Evolutionary conservation across 2,888 invertebrate species (phyloP).

Genomic region (Volucella inanis): DNA sequence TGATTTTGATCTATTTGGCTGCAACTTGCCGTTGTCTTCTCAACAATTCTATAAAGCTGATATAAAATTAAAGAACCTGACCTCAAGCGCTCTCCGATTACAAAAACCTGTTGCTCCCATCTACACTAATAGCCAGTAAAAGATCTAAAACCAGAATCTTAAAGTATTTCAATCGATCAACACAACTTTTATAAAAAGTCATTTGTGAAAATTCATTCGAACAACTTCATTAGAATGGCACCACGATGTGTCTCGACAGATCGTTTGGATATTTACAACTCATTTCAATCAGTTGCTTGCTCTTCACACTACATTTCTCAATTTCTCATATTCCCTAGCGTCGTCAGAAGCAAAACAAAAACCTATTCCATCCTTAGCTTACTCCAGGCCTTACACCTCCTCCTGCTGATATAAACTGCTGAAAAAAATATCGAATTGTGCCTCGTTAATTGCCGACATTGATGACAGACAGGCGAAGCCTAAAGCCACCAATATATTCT

Average conservation of each 20-base stretch:
- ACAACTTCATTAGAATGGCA: conserved; percentile 45
- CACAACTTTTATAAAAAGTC: conserved; percentile 14
- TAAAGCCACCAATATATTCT: conserved; percentile 18
- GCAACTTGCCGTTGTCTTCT: no score
- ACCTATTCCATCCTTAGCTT: neutral
- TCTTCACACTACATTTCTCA: conserved; percentile 51
- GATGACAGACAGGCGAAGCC: conserved; percentile 50
- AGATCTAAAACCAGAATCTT: no score
- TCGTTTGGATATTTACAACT: conserved; percentile 27
- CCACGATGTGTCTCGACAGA: conserved; percentile 4
- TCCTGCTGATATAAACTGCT: neutral
- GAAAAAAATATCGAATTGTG: conserved; percentile 53
- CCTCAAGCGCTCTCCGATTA: no score
- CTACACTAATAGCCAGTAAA: no score
- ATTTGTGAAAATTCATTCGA: conserved; percentile 30
- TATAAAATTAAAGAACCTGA: no score
- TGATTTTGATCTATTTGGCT: no score
- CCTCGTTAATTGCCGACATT: conserved; percentile 61
- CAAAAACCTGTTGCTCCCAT: no score
- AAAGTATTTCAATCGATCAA: conserved; percentile 15
- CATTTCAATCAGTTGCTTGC: conserved; percentile 48
- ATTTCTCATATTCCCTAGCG: conserved; percentile 42
- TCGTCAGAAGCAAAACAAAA: conserved; percentile 9
- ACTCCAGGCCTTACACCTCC: neutral
- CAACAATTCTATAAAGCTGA: no score